phyloP scores from a whole-genome alignment of 2,888 invertebrate genomes.

The Oligia strigilis region DNA sequence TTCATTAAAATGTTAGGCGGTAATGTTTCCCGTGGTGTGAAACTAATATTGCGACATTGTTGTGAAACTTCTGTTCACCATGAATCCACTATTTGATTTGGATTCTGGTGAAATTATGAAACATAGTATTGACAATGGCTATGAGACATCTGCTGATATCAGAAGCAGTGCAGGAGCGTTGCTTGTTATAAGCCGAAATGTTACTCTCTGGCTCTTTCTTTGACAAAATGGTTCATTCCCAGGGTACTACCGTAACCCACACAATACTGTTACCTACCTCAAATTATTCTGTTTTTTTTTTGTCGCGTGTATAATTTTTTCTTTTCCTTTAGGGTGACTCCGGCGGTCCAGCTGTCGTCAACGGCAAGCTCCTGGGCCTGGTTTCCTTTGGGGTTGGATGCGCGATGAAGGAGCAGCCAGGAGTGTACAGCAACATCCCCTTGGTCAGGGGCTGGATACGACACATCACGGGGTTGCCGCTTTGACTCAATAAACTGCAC shows the following conservation, averaged over 20 bases:
- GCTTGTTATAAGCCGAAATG: not conserved
- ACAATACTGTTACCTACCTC: not conserved
- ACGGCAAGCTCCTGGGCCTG: slow-evolving; percentile 87
- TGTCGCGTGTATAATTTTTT: not conserved
- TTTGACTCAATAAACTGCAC: slow-evolving; percentile 68
- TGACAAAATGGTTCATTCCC: not conserved
- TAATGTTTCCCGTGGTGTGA: not conserved
- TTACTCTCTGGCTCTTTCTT: not conserved
- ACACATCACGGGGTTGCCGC: slow-evolving; percentile 80
- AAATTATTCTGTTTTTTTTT: not conserved
- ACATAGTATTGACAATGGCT: not conserved
- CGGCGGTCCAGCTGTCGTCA: slow-evolving; percentile 88
- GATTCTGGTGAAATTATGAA: not conserved
- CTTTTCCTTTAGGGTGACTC: slow-evolving; percentile 85
- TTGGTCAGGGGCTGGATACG: slow-evolving; percentile 83
- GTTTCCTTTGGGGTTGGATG: slow-evolving; percentile 91
- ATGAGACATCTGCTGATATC: not conserved
- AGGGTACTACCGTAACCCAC: not conserved
- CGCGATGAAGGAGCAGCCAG: slow-evolving; percentile 87
- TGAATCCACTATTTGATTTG: not conserved
- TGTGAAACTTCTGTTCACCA: not conserved
- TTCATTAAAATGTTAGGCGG: not conserved
- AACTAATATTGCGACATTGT: not conserved
- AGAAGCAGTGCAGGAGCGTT: not conserved
- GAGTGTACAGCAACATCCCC: slow-evolving; percentile 89